These are phyloP conservation scores for Brassicogethes aeneus DNA, from an alignment of 2,888 invertebrate genomes.

Conservation along the genomic window DNA sequence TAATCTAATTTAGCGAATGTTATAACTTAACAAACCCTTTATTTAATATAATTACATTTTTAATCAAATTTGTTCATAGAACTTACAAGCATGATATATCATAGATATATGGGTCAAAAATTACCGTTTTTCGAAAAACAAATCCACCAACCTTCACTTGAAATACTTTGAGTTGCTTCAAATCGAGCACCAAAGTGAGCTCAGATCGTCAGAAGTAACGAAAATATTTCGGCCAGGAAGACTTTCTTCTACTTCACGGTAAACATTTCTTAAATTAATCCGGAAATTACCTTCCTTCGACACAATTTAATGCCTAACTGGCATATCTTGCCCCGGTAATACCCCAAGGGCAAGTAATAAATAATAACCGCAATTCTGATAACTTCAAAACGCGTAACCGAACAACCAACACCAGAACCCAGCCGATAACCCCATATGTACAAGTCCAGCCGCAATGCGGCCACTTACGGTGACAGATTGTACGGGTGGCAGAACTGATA, in stretches of 20 bases:
- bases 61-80: slow-evolving; percentile 68
- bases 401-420: slow-evolving; percentile 19
- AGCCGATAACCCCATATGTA: slow-evolving; percentile 16
- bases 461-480: slow-evolving; percentile 61
- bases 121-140: slow-evolving; percentile 33
- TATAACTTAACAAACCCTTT: background rate
- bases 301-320: slow-evolving; percentile 17
- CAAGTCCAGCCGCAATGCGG: too few relatives aligned
- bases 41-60: background rate
- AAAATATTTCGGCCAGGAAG: slow-evolving; percentile 7
- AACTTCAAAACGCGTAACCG: slow-evolving; percentile 33
- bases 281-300: slow-evolving; percentile 48
- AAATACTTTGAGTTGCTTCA: slow-evolving; percentile 9
- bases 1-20: too few relatives aligned
- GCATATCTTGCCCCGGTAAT: slow-evolving; percentile 28
- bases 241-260: slow-evolving; percentile 32
- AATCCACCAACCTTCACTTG: slow-evolving; percentile 9
- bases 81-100: slow-evolving; percentile 90
- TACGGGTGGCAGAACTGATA: slow-evolving; percentile 98
- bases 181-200: slow-evolving; percentile 14
- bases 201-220: slow-evolving; percentile 24
- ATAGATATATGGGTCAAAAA: slow-evolving; percentile 94
- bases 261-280: slow-evolving; percentile 33
- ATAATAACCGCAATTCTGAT: slow-evolving; percentile 28
- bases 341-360: slow-evolving; percentile 28